These are phyloP conservation scores for Blastobasis adustella DNA, from an alignment of 2,888 invertebrate genomes.

Conservation along the genomic window DNA sequence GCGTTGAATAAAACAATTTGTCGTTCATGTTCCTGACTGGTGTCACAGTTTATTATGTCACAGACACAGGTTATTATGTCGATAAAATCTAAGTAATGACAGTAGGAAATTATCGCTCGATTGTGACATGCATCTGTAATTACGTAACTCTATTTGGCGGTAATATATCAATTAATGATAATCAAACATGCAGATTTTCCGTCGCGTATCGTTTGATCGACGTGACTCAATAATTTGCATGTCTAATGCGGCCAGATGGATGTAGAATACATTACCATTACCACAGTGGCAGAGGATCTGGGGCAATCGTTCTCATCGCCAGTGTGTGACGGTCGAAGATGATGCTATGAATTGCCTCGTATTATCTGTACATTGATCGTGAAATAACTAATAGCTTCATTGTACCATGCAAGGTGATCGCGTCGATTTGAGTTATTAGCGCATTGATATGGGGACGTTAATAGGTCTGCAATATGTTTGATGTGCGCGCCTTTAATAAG, in stretches of 20 bases:
- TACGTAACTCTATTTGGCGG: neutral
- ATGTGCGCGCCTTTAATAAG: neutral
- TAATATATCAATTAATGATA: neutral
- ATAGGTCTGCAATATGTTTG: slow-evolving; percentile 2
- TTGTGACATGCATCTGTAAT: neutral
- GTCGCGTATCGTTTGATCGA: neutral
- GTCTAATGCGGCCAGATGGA: neutral
- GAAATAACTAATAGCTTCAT: slow-evolving; percentile 49
- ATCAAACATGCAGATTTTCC: neutral
- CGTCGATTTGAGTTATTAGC: slow-evolving; percentile 29
- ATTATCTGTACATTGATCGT: slow-evolving; percentile 58
- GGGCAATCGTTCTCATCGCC: slow-evolving; percentile 44
- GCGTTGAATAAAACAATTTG: neutral
- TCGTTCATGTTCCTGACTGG: neutral
- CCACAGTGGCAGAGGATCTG: slow-evolving; percentile 29
- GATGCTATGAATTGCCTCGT: slow-evolving; percentile 62
- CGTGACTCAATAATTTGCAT: neutral
- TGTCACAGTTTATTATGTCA: neutral
- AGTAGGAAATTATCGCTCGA: neutral
- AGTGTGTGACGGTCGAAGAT: slow-evolving; percentile 45
- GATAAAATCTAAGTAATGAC: neutral
- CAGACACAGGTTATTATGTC: neutral
- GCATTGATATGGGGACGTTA: neutral
- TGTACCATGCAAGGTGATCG: slow-evolving; percentile 28
- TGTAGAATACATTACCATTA: slow-evolving; percentile 2